Percentiles rank a stretch among this genome's conserved stretches.
Evolutionary conservation across 92 coral and sea anemone species (phyloP).

Genomic region (Palythoa grandis): DNA sequence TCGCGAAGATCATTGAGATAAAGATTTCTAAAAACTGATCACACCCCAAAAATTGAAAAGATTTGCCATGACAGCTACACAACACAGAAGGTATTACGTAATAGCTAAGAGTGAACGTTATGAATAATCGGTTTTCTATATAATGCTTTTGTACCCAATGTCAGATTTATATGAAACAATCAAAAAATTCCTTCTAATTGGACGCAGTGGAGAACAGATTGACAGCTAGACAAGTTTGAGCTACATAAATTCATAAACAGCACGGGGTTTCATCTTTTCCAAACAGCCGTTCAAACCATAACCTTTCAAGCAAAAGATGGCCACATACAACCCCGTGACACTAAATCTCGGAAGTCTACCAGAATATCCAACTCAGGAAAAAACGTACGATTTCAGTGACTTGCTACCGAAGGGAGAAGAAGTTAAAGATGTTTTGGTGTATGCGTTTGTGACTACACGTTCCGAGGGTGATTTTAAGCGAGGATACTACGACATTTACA

Average conservation of each 20-base stretch:
- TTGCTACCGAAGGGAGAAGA: constrained; percentile 34
- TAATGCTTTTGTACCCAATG: not conserved
- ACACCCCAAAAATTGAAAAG: too few species aligned
- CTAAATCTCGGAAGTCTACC: constrained; percentile 48
- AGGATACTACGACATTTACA: constrained; percentile 60
- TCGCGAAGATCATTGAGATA: too few species aligned
- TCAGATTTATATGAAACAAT: not conserved
- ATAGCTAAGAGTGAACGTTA: not conserved
- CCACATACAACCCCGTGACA: constrained; percentile 28
- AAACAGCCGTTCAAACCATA: not conserved
- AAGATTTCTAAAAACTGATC: too few species aligned
- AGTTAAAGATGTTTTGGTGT: constrained; percentile 58
- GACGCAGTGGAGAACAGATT: not conserved
- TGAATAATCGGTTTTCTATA: not conserved
- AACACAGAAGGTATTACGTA: not conserved
- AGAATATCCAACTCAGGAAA: constrained; percentile 29
- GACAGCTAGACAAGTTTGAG: not conserved
- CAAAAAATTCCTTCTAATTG: not conserved
- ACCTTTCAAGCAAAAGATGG: not conserved
- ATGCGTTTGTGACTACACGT: constrained; percentile 58
- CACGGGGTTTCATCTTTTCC: not conserved
- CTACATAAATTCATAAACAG: not conserved
- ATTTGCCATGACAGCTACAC: too few species aligned
- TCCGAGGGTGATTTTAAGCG: constrained; percentile 62
- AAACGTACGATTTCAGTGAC: constrained; percentile 27